Evolutionary conservation across 2,888 invertebrate genomes (phyloP), one percentile per base, ranked within the genome.

Genomic region (Aspidiotus rigidus): DNA sequence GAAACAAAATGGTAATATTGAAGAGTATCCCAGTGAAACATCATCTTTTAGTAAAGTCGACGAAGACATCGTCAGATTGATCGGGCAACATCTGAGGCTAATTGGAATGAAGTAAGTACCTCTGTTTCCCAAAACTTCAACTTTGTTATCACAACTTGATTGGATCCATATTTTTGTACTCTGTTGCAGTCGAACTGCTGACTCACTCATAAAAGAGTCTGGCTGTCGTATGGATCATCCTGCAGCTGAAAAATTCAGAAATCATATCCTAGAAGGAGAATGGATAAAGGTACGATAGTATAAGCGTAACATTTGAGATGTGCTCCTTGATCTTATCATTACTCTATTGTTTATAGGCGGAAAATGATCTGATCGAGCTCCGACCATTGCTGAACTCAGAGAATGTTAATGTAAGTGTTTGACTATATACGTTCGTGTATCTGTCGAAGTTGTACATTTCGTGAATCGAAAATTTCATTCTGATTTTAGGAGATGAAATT

Each of bases 161-260:
- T 56, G 10, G n/a, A 10, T 56, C 7, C 16, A 11, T 16, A 39
- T 28, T 59, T 59, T 6, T 10, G 16, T 28, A 28, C 28, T 28
- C 71, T 71, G 73, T 78, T 77, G 57, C 79, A 93, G 93, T 75
- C 89, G 88, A 75, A 95, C 94, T 74, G 95, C 91, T 40, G 89
- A 94, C 73, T 84, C 89, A 73, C 82, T 98, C 73, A 94, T 97
- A 88, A 86, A 87, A 77, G 97, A 97, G 81, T 95, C 96, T 13
- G 95, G 95, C 64, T 93, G 95, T 79, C 88, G 90, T 77, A 81
- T 97, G 79, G 97, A 98, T 80, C 96, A 98, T 83, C 95, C 96
- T 71, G 87, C 93, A 69, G 96, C 96, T 71, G 91, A 93, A 53
- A 93, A 92, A 79, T 96, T 98, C 81, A 85, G 94, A 74, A 86